These are phyloP conservation scores for Lutjanus erythropterus DNA, from an alignment of 2,113 vertebrate genomes.

Conservation along the genomic window DNA sequence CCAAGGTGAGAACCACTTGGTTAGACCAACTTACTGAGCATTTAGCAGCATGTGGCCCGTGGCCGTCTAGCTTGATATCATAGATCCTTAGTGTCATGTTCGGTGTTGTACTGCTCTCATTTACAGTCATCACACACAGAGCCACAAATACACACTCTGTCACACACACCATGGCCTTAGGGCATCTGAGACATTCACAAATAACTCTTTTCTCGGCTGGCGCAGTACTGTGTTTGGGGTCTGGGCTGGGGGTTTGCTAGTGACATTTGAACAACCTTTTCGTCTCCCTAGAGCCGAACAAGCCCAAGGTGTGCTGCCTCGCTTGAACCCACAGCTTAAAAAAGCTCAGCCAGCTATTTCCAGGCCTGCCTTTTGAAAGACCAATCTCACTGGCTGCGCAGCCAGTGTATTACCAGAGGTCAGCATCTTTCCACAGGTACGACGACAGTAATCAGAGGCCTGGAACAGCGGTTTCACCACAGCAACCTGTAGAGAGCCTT, in stretches of 20 bases:
- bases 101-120: constrained; percentile 48
- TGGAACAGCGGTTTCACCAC: constrained; percentile 26
- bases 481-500: neutral
- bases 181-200: constrained; percentile 72
- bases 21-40: constrained; percentile 23
- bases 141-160: constrained; percentile 38
- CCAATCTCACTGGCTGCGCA: constrained; percentile 44
- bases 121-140: constrained; percentile 50
- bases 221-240: constrained; percentile 48
- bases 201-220: constrained; percentile 61
- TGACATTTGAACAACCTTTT: constrained; percentile 83
- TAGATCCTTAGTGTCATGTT: constrained; percentile 47
- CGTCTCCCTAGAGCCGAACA: constrained; percentile 63
- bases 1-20: constrained; percentile 7
- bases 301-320: constrained; percentile 65
- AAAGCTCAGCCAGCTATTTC: constrained; percentile 69
- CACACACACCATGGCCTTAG: constrained; percentile 52
- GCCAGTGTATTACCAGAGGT: constrained; percentile 51
- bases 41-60: constrained; percentile 41
- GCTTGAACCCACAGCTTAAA: constrained; percentile 67
- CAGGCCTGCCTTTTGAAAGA: constrained; percentile 41
- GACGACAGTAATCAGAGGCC: constrained; percentile 33
- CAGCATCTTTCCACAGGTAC: constrained; percentile 39
- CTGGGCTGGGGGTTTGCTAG: constrained; percentile 37
- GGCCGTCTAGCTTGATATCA: constrained; percentile 45